Evolutionary conservation across 2,888 invertebrate species (phyloP), one percentile per base, ranked within the genome.

Genomic region (Leptopterna dolabrata): DNA sequence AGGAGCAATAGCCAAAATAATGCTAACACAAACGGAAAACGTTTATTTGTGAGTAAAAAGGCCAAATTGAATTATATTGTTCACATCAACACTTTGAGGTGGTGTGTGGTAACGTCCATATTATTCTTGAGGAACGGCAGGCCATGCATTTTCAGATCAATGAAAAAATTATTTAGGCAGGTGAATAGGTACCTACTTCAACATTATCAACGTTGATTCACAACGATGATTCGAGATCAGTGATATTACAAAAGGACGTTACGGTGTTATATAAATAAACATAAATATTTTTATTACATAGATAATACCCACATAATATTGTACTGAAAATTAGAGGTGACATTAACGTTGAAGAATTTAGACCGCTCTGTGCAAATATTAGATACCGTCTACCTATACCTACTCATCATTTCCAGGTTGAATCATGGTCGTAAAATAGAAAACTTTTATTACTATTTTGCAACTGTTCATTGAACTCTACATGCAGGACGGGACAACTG

Each of bases 1-100:
- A 63, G 24, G 63, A 63, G 24, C 36, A 24, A 24, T 27, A 63
- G 24, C 9, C 73, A 30, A 76, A 76, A 76, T 76, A 76, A 76
- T 76, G 73, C 73, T 41, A 36, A 76, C 73, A 76, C 73, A 41
- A 36, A 76, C 36, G 9, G 36, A 76, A 76, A 76, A 76, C 73
- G 36, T 76, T 76, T 76, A 76, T 76, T 76, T 30, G 41, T 36
- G 63, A 63, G 63, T 3, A 63, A 36, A 63, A 63, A 63, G 63
- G 63, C 63, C 63, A 6, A 51, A 51, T 51, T n/a, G 19, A 63
- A 24, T 63, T 63, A 24, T 63, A 24, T 63, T 63, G 9, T 63
- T 63, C 63, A 36, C 36, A 36, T 36, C 36, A 63, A 63, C 24
- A 24, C 47, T 13, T 63, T 63, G 19, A 1, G 63, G 9, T 63